Base-by-base conservation (phyloP, 2,113 vertebrate genomes). In the Stomatorhinus ivindoensis region DNA sequence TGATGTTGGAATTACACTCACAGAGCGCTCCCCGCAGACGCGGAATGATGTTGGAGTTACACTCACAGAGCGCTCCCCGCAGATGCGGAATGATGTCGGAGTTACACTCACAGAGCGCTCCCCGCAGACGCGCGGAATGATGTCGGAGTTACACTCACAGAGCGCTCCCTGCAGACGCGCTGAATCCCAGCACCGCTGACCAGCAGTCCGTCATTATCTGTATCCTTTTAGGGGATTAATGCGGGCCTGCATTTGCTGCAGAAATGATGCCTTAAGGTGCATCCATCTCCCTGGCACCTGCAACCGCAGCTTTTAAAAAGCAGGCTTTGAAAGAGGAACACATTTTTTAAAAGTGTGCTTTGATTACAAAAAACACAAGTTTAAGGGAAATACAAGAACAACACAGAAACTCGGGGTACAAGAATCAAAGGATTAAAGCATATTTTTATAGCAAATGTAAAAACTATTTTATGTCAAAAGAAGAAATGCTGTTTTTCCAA, bases 211-310 rank as follows among this genome's bases (percentile, higher is more conserved):
- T 94, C 92, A 90, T 91, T 94, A 94, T 91, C 88, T 92, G 86
- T 87, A 90, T 86, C 88, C 88, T 89, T 89, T 93, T 90, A 90
- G 93, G 93, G 93, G 93, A 93, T 95, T 93, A 91, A 92, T 92
- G 92, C 91, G 90, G 95, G 93, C 94, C 95, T 90, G 91, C 92
- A 92, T 92, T 94, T 93, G 91, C 92, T 93, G 11, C 92, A 93
- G 80, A 90, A 92, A 94, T 91, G 9, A 15, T 94, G 90, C 93
- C 94, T 94, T 93, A 95, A 92, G 94, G 90, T 91, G 92, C 88
- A 44, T 91, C 46, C 19, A 47, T 93, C 91, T 91, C 91, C 89
- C 80, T 58, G 86, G 65, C 73, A 61, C 2, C 47, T 19, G 39
- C 11, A 47, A 83, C 80, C 42, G 4, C 80, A 10, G 80, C 1